A percentile compares a stretch with the other conserved stretches of the same genome.
phyloP scores from a whole-genome alignment of 2,113 vertebrate species.

The Sakesphorus luctuosus region DNA sequence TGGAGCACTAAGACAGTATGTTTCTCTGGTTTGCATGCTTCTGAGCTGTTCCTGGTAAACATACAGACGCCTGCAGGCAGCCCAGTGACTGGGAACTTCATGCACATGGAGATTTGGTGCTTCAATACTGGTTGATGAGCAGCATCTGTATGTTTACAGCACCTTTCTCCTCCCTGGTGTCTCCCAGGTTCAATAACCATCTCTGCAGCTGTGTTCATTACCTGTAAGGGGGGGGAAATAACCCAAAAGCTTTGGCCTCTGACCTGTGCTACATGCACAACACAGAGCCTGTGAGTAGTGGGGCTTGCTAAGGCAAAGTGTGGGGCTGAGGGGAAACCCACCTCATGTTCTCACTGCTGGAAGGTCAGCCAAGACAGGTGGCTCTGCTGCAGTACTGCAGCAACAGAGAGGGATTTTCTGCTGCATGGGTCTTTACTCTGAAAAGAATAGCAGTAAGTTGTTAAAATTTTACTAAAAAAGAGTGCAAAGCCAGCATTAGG shows the following conservation, averaged over 20 bases:
- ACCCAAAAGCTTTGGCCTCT: background rate
- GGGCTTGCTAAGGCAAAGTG: rapidly evolving
- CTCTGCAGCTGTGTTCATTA: background rate
- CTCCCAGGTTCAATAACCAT: background rate
- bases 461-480: background rate
- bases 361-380: background rate
- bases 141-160: background rate
- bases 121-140: background rate
- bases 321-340: background rate
- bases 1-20: background rate
- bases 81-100: background rate
- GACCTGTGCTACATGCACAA: background rate
- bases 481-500: background rate
- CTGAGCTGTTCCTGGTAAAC: background rate
- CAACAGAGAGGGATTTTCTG: background rate
- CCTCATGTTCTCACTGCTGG: background rate
- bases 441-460: background rate
- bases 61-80: background rate
- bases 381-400: background rate
- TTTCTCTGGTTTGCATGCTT: background rate
- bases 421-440: background rate
- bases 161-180: background rate
- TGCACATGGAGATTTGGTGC: background rate
- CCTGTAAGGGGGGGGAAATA: background rate
- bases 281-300: background rate